phyloP scores from a whole-genome alignment of 2,797 vertebrate genomes.

The Poecilia velifera region DNA sequence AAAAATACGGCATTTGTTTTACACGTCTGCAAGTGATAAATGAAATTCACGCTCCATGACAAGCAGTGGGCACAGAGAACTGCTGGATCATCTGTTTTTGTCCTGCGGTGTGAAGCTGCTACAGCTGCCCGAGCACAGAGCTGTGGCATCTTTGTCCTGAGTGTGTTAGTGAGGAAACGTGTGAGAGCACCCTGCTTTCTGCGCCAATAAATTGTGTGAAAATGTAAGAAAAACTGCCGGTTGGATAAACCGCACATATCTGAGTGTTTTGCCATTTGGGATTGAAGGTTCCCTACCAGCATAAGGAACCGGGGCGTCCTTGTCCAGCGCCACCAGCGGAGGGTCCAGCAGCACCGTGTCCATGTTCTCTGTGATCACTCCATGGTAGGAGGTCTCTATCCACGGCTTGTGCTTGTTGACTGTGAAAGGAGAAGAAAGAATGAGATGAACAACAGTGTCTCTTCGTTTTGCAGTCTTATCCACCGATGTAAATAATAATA shows the following conservation, averaged over 20 bases:
- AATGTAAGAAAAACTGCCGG: constrained; percentile 3
- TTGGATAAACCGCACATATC: not conserved
- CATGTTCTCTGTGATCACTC: constrained; percentile 95
- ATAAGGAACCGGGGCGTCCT: constrained; percentile 94
- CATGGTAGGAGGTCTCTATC: constrained; percentile 98
- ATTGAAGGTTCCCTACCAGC: constrained; percentile 86
- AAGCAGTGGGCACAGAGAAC: constrained; percentile 50
- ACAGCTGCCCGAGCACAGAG: constrained; percentile 46
- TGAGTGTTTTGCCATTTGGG: not conserved
- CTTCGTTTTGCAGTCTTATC: not conserved
- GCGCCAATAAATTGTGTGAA: not conserved
- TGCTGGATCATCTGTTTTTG: constrained; percentile 52
- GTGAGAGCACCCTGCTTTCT: not conserved
- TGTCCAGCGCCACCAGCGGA: constrained; percentile 95
- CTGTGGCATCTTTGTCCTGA: constrained; percentile 27
- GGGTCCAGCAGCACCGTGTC: constrained; percentile 96
- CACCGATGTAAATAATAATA: not conserved
- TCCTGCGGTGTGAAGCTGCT: constrained; percentile 44
- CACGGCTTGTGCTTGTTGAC: constrained; percentile 99
- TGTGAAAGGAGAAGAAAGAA: constrained; percentile 61
- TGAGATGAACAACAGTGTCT: not conserved
- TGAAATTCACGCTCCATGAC: constrained; percentile 57
- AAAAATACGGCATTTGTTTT: constrained; percentile 35
- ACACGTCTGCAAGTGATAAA: constrained; percentile 42
- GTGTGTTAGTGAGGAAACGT: constrained; percentile 4